Percentiles rank a stretch among this genome's conserved stretches.
Conservation (phyloP, 2,113 vertebrate genomes). For the Clarias magur region DNA sequence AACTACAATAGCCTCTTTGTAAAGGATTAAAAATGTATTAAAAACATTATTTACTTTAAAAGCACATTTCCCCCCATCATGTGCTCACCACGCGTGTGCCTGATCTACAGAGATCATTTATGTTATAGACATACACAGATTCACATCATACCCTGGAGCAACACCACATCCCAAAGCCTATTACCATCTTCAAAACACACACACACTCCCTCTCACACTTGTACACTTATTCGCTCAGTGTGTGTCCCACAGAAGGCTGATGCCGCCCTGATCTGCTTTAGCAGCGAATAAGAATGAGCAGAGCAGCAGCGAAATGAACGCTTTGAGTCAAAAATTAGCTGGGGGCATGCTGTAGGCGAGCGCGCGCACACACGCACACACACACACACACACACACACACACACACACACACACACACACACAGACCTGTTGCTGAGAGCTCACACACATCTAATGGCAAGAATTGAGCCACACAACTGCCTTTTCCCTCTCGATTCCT, state of each 20-base stretch:
- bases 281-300: slow-evolving; percentile 87
- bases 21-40: neutral
- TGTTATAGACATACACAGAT: slow-evolving; percentile 22
- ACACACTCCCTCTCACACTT: slow-evolving; percentile 38
- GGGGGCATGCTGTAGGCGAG: slow-evolving; percentile 88
- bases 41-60: neutral
- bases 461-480: slow-evolving; percentile 77
- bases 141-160: slow-evolving; percentile 36
- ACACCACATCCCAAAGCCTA: slow-evolving; percentile 11
- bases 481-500: slow-evolving; percentile 62
- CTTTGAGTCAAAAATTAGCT: slow-evolving; percentile 94
- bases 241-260: slow-evolving; percentile 40
- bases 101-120: slow-evolving; percentile 9
- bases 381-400: slow-evolving; percentile 72
- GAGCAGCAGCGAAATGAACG: slow-evolving; percentile 87
- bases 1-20: neutral
- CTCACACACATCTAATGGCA: slow-evolving; percentile 84
- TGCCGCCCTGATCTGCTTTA: slow-evolving; percentile 57
- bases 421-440: slow-evolving; percentile 87
- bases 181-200: slow-evolving; percentile 38
- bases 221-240: slow-evolving; percentile 35
- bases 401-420: slow-evolving; percentile 78
- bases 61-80: too few relatives aligned
- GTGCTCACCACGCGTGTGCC: neutral
- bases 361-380: slow-evolving; percentile 78